Evolutionary conservation across 2,113 vertebrate genomes (phyloP).

Genomic region (Mus pahari): DNA sequence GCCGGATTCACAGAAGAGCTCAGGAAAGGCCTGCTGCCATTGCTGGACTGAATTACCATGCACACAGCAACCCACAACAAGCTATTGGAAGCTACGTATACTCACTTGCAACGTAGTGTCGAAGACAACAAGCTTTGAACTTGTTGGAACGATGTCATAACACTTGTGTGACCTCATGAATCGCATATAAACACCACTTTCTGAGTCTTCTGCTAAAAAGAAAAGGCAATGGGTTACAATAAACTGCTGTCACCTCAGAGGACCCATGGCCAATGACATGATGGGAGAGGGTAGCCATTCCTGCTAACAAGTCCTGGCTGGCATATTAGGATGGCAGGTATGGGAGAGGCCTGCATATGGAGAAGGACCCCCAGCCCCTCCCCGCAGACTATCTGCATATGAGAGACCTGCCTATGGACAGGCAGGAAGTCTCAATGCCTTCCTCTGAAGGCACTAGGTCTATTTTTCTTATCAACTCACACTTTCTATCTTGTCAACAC

Average conservation of each 20-base stretch:
- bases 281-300: background rate
- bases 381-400: background rate
- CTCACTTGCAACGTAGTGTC: conserved; percentile 97
- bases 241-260: background rate
- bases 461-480: background rate
- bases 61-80: rapidly evolving
- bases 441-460: rapidly evolving
- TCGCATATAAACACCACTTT: conserved; percentile 97
- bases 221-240: background rate
- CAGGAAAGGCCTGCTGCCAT: rapidly evolving
- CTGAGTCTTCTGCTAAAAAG: conserved; percentile 91
- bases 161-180: conserved; percentile 99
- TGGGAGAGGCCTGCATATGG: rapidly evolving
- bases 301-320: background rate
- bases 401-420: background rate
- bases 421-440: background rate
- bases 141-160: conserved; percentile 98
- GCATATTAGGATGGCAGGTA: background rate
- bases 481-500: background rate
- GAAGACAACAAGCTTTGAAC: conserved; percentile 98
- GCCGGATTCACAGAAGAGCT: rapidly evolving
- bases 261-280: rapidly evolving
- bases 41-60: background rate
- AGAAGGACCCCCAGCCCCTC: background rate
- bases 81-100: conserved; percentile 26